Conservation (phyloP, 2,888 invertebrate genomes). For the Nesidiocoris tenuis region DNA sequence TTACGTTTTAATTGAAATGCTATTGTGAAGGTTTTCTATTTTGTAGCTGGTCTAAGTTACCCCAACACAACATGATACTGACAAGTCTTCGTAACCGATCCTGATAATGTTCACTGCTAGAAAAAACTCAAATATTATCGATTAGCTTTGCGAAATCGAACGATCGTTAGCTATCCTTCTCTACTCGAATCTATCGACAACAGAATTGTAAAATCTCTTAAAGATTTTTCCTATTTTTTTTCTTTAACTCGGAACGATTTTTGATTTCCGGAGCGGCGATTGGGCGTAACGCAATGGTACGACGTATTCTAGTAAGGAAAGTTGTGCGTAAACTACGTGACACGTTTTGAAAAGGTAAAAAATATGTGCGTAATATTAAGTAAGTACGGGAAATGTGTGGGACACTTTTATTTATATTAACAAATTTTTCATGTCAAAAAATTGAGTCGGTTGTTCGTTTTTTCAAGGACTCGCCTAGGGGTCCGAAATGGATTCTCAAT, state of each 20-base stretch:
- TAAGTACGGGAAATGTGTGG: not conserved
- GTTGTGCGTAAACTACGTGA: not conserved
- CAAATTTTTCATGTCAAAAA: not conserved
- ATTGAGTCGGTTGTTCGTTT: not conserved
- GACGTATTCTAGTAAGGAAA: too few relatives aligned
- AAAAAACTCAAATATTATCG: not conserved
- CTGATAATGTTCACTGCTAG: not conserved
- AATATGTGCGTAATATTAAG: too few relatives aligned
- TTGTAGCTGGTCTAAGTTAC: slow-evolving; percentile 47
- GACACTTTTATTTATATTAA: not conserved
- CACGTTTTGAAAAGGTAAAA: not conserved
- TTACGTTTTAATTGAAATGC: slow-evolving; percentile 17
- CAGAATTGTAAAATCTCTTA: not conserved
- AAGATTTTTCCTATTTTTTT: not conserved
- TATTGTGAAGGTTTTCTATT: slow-evolving; percentile 32
- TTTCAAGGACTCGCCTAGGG: too few relatives aligned
- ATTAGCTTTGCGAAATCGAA: not conserved
- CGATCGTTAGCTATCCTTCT: not conserved
- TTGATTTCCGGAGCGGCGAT: not conserved
- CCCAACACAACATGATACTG: not conserved
- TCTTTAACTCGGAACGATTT: not conserved
- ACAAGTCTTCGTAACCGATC: not conserved
- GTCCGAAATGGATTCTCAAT: too few relatives aligned
- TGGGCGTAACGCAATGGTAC: not conserved
- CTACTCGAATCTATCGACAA: not conserved